Evolutionary conservation across 2,113 vertebrate species (phyloP), one percentile per base, ranked within the genome.

Genomic region (Mohoua ochrocephala): DNA sequence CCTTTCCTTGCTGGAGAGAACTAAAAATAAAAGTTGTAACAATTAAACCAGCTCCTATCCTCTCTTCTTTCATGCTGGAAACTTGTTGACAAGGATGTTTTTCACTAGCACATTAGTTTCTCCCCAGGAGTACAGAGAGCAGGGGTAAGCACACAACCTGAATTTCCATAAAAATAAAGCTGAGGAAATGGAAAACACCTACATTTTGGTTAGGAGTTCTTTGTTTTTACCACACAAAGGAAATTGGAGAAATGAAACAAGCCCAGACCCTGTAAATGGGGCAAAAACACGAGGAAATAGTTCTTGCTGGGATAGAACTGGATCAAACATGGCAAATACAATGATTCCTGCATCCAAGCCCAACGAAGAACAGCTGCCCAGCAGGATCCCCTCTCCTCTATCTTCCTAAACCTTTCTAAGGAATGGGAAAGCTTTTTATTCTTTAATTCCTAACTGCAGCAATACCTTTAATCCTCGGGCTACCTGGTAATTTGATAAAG

Each of bases 1-100:
- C 99, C 99, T 97, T 98, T 99, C 81, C 98, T 98, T 89, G 98
- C 98, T 53, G 99, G 99, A 97, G 99, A 99, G 98, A 99, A 99
- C 99, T 99, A 81, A 59, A 97, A 97, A 95, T 89, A 70, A 84
- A 88, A 96, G 64, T 83, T 65, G 59, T 15, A 79, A 74, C 73
- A 95, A 91, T 91, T 70, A 94, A 88, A 86, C 19, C 45, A 56
- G 22, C 33, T 83, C 3, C 30, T 63, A 41, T 79, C 70, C 74
- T 71, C 76, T 73, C 35, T 70, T 23, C 18, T 80, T 41, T 33
- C 15, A 41, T 2, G 22, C 47, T 45, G 47, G 9, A 82, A 69
- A 64, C 33, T 22, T 53, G 42, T 33, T 56, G 52, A 39, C 39
- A 78, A 22, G 39, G 71, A 35, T 13, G 56, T 39, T 76, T 77